Conservation (phyloP, 2,113 vertebrate species). For the Brevimyrus niger region DNA sequence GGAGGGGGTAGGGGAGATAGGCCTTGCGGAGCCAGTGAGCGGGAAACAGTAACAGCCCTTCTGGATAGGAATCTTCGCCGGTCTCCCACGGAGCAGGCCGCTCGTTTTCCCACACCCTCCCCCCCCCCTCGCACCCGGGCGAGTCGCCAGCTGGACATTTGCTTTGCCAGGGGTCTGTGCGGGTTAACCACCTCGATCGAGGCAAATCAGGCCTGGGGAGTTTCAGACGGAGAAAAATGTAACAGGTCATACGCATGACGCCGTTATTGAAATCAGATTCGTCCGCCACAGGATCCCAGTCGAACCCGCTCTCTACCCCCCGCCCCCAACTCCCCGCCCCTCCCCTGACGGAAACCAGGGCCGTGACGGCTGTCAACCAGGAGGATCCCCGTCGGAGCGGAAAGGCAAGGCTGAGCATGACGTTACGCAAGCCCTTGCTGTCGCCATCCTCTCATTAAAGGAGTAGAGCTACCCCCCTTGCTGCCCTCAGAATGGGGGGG, state of each 20-base stretch:
- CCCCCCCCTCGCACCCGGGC: conserved; percentile 26
- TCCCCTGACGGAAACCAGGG: conserved; percentile 15
- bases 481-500: not conserved
- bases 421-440: conserved; percentile 23
- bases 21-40: not conserved
- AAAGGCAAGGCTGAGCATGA: not conserved
- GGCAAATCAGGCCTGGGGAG: conserved; percentile 29
- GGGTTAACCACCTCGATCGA: conserved; percentile 23
- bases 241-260: conserved; percentile 32
- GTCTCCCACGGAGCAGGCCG: conserved; percentile 19
- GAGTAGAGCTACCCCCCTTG: conserved; percentile 7
- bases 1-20: not conserved
- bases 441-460: conserved; percentile 26
- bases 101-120: conserved; percentile 38
- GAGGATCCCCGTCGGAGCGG: conserved; percentile 1
- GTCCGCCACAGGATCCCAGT: conserved; percentile 6
- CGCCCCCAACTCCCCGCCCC: conserved; percentile 11
- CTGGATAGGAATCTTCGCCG: conserved; percentile 23
- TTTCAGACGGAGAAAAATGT: conserved; percentile 32
- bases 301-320: not conserved
- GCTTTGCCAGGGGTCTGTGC: conserved; percentile 26
- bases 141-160: conserved; percentile 33
- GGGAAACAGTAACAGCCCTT: not conserved
- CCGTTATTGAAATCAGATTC: conserved; percentile 45
- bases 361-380: conserved; percentile 13